These are phyloP conservation scores for Copidosoma aretas DNA, from an alignment of 2,888 invertebrate species.

Conservation along the genomic window DNA sequence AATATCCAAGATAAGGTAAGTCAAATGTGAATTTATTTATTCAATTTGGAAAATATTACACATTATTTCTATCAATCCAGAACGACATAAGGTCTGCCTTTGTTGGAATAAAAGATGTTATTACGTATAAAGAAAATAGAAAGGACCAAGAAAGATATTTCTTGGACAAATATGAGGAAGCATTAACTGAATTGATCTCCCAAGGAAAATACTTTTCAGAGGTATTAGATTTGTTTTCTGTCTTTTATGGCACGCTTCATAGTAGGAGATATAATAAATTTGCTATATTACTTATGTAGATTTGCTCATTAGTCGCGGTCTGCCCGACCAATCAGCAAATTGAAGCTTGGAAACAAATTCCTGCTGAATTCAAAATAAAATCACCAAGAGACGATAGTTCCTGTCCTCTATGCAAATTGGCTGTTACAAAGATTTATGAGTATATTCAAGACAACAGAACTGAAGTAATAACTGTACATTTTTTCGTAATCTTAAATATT, in stretches of 20 bases:
- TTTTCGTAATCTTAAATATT: constrained; percentile 4
- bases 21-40: neutral
- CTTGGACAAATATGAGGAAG: constrained; percentile 78
- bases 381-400: constrained; percentile 70
- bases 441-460: constrained; percentile 77
- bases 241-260: neutral
- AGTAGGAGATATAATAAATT: neutral
- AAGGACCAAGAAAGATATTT: constrained; percentile 71
- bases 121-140: constrained; percentile 64
- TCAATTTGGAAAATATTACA: too few relatives aligned
- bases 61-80: constrained; percentile 59
- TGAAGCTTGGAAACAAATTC: constrained; percentile 49
- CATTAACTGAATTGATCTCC: constrained; percentile 75
- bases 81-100: constrained; percentile 72
- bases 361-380: constrained; percentile 64
- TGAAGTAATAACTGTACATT: constrained; percentile 65
- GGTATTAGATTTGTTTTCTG: constrained; percentile 60
- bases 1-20: constrained; percentile 30
- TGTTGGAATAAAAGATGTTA: constrained; percentile 71
- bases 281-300: constrained; percentile 57
- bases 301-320: constrained; percentile 75
- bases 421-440: constrained; percentile 76
- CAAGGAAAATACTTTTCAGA: constrained; percentile 76
- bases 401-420: constrained; percentile 85
- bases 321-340: constrained; percentile 69